These are phyloP conservation scores for Micrasema minimum DNA, from an alignment of 1,140 invertebrate genomes.

Conservation along the genomic window DNA sequence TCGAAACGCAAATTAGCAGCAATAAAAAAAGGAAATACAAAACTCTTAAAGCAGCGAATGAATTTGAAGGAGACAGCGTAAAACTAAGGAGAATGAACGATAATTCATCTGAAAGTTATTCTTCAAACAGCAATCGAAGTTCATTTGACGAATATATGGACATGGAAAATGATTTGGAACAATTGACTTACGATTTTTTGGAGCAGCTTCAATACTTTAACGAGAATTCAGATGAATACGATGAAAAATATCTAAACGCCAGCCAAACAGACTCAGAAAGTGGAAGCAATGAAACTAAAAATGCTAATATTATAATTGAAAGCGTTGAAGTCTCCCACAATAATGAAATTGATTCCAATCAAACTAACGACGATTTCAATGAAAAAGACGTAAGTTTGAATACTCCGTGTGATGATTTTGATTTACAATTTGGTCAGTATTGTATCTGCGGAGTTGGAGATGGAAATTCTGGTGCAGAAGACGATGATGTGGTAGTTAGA, in stretches of 20 bases:
- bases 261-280: neutral
- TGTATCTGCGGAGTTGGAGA: neutral
- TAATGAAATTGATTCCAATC: too few relatives aligned
- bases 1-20: neutral
- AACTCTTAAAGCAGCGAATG: neutral
- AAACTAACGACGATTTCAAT: neutral
- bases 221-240: neutral
- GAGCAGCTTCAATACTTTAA: conserved; percentile 10
- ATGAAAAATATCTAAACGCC: neutral
- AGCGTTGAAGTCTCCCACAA: too few relatives aligned
- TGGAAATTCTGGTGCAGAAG: neutral
- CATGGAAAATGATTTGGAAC: conserved; percentile 11
- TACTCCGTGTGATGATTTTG: neutral
- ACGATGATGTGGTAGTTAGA: neutral
- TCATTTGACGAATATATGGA: conserved; percentile 7
- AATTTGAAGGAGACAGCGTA: neutral
- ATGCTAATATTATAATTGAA: too few relatives aligned
- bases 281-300: neutral
- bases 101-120: neutral
- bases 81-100: conserved; percentile 16
- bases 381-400: neutral
- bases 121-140: neutral
- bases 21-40: neutral
- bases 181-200: conserved; percentile 13
- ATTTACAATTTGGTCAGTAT: neutral